phyloP scores from a whole-genome alignment of 2,888 invertebrate species.

The Latrodectus elegans region DNA sequence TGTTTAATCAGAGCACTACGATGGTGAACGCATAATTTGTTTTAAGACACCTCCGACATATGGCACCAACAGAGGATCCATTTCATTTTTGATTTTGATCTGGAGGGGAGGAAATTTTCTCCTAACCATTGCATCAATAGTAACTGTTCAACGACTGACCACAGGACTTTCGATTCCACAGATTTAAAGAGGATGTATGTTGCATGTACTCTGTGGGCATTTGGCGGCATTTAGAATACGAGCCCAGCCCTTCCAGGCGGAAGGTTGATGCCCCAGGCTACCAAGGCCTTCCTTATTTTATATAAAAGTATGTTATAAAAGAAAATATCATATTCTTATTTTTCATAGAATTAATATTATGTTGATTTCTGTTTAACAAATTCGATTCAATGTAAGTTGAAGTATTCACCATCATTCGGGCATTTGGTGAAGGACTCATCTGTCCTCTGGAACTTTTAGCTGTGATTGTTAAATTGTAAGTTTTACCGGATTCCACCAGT shows the following conservation, averaged over 20 bases:
- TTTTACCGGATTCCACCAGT: conserved; percentile 23
- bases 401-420: conserved; percentile 33
- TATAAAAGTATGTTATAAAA: not conserved
- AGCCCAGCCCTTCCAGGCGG: not conserved
- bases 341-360: not conserved
- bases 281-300: not conserved
- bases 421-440: conserved; percentile 35
- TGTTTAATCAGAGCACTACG: too few species aligned
- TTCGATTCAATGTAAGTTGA: not conserved
- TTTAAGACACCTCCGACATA: too few species aligned
- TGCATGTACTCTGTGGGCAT: too few species aligned
- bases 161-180: too few species aligned
- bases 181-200: too few species aligned
- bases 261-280: not conserved
- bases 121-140: too few species aligned
- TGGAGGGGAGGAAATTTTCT: too few species aligned
- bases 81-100: too few species aligned
- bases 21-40: too few species aligned
- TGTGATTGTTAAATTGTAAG: conserved; percentile 45
- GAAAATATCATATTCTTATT: not conserved
- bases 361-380: not conserved
- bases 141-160: too few species aligned
- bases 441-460: conserved; percentile 42
- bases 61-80: too few species aligned
- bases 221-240: too few species aligned